Evolutionary conservation across 2,797 vertebrate species (phyloP).

Genomic region (Microtus californicus): DNA sequence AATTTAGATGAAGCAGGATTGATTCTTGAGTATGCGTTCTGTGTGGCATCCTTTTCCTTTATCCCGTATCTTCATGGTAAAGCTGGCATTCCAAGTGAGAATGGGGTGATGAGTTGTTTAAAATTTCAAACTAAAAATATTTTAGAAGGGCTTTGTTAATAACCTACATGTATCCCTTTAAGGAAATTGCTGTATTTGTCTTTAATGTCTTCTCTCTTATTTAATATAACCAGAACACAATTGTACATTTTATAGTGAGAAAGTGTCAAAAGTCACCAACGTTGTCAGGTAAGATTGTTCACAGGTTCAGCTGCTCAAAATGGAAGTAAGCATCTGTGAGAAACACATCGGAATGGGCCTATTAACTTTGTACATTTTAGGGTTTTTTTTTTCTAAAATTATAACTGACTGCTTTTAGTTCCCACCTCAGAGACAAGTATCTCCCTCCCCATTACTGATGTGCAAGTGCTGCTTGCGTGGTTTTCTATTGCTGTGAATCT

Average conservation of each 20-base stretch:
- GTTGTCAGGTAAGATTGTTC: constrained; percentile 57
- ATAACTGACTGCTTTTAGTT: not conserved
- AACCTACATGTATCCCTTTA: not conserved
- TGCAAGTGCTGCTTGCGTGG: not conserved
- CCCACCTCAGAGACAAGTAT: not conserved
- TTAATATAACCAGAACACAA: constrained; percentile 44
- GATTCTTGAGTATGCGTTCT: constrained; percentile 21
- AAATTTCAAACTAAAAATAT: not conserved
- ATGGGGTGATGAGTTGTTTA: not conserved
- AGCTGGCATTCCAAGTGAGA: not conserved
- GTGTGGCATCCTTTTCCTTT: not conserved
- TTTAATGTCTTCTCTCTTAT: constrained; percentile 42
- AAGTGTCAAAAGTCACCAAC: constrained; percentile 58
- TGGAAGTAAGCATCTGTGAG: not conserved
- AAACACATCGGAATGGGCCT: not conserved
- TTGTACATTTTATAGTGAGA: constrained; percentile 47
- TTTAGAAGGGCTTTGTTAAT: constrained; percentile 54
- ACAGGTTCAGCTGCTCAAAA: constrained; percentile 32
- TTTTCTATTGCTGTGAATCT: not conserved
- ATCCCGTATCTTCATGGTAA: not conserved
- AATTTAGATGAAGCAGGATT: constrained; percentile 1
- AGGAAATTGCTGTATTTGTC: not conserved
- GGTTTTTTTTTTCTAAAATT: constrained; percentile 12
- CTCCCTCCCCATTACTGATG: not conserved
- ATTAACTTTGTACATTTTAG: not conserved